phyloP scores from a whole-genome alignment of 2,888 invertebrate genomes.

The Lasiommata megera region DNA sequence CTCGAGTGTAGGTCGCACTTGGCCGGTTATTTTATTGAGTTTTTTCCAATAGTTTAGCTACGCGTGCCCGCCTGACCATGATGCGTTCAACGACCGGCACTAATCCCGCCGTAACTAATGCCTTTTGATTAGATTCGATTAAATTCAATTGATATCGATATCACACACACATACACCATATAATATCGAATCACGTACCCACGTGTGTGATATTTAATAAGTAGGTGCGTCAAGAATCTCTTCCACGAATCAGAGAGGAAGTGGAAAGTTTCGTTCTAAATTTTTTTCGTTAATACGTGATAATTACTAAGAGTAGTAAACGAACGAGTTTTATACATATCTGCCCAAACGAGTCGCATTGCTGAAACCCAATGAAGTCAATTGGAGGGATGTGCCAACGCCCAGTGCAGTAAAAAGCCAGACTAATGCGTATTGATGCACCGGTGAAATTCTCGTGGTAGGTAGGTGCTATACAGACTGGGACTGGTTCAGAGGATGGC shows the following conservation, averaged over 20 bases:
- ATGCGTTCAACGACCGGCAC: slow-evolving; percentile 5
- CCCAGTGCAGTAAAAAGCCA: no score
- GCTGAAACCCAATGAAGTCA: no score
- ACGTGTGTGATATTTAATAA: background rate
- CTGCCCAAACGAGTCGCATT: background rate
- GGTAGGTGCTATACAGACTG: no score
- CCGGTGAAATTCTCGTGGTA: no score
- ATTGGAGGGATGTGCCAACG: no score
- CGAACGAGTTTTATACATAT: no score
- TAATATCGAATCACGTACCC: background rate
- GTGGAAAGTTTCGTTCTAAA: background rate
- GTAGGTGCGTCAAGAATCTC: background rate
- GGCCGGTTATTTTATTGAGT: background rate
- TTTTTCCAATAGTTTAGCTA: background rate
- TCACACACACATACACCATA: no score
- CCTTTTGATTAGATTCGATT: slow-evolving; percentile 7
- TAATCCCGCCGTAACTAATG: slow-evolving; percentile 4
- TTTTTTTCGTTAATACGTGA: no score
- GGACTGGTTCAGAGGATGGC: no score
- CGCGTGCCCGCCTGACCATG: background rate
- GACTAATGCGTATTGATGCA: no score
- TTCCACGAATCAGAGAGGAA: background rate
- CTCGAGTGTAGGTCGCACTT: no score
- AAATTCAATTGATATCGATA: slow-evolving; percentile 1
- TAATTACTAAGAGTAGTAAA: no score